Evolutionary conservation across 2,797 vertebrate genomes (phyloP), one percentile per base, ranked within the genome.

Genomic region (Mormyrops boulengeri): DNA sequence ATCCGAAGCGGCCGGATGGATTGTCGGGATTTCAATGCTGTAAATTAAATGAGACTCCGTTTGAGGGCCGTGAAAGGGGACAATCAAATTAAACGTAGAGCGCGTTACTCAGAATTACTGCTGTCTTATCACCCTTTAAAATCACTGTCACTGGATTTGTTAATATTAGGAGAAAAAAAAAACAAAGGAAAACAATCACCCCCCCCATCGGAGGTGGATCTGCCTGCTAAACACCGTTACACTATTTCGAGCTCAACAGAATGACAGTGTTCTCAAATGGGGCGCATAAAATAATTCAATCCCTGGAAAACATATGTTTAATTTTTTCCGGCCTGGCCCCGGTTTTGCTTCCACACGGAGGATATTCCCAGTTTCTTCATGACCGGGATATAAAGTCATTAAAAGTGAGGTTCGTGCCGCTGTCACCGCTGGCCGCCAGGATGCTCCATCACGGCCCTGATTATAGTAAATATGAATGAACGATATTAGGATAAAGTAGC

Each of bases 301-400:
- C 55, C 57, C 55, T 66, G 41, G 80, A 84, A 89, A 89, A 89
- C 88, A 84, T 55, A 60, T 77, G 80, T 89, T 89, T 85, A 57
- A 85, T 85, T 57, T 87, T 87, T 86, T 30, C 50, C 47, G 47
- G 50, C 50, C n/a, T 8, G 19, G 82, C 82, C 52, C 52, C 19
- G 80, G 47, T 49, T 26, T 34, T 17, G 52, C 26, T 55, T 60
- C 12, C 41, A 38, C 6, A 19, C 73, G 41, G 22, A 22, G 34
- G 52, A 49, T 47, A 38, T 84, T 82, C 57, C 41, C 49, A 60
- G 19, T 47, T 53, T 80, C 5, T 80, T 14, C 17, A 80, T 38
- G 73, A 80, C 34, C 14, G 34, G 17, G 53, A 26, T 50, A 89
- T 38, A 88, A 77, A 80, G 52, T 41, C 80, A 62, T 82, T 62